Evolutionary conservation across 2,113 vertebrate species (phyloP), one percentile per base, ranked within the genome.

Genomic region (Leucopternis melanops): DNA sequence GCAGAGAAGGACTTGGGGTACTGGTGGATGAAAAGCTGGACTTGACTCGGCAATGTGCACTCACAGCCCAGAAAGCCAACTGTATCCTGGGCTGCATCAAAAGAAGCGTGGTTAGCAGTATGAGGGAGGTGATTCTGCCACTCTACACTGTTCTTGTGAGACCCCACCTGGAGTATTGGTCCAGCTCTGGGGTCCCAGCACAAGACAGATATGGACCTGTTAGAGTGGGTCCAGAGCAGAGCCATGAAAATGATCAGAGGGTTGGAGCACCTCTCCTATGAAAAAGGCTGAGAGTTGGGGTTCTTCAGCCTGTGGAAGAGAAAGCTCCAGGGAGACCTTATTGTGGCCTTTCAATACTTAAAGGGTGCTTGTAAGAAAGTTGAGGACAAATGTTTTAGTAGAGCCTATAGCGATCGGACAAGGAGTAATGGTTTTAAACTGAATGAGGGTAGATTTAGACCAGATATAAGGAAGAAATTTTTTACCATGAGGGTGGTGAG

Each of bases 91-190:
- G 40, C 50, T 44, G 16, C 31, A 70, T 11, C 13, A 55, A 61
- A 44, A n/a, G 27, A 52, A 71, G 8, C 0, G 1, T 38, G 4
- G 5, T 17, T 23, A 63, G 31, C 13, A 17, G 23, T 6, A 2
- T 2, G 3, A 81, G 26, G 61, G 18, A 80, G 16, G 7, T 49
- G 38, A 54, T 66, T 71, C 16, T 61, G 5, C 16, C 59, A 10
- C 23, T 52, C 18, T 70, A 10, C 25, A 67, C 14, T 27, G 9
- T 9, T n/a, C 32, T 67, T 1, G 3, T 29, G 36, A 65, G 40
- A 67, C 7, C 4, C 23, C 17, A 9, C 3, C 15, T 29, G 5
- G 23, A 66, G 22, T 23, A 7, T 16, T 81, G 21, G 1, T 52
- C 11, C 16, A 63, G 10, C 23, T 31, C 10, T 58, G 59, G 34